phyloP scores from a whole-genome alignment of 2,113 vertebrate genomes.

The Oreotrochilus melanogaster region DNA sequence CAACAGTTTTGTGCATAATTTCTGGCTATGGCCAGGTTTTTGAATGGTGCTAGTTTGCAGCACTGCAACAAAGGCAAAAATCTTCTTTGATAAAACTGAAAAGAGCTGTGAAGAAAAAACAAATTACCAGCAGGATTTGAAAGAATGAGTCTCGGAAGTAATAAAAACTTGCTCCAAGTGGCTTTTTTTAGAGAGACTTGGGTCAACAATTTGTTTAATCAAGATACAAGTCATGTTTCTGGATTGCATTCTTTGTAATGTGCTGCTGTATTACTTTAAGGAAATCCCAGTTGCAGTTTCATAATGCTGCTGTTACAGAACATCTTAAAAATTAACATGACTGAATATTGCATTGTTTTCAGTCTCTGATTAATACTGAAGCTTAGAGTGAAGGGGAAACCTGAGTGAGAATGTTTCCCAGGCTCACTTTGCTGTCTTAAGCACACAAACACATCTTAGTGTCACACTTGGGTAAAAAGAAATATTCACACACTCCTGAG shows the following conservation, averaged over 20 bases:
- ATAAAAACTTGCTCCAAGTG: constrained; percentile 5
- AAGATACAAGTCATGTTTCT: background rate
- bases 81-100: background rate
- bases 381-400: background rate
- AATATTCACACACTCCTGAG: background rate
- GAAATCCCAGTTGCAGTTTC: background rate
- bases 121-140: background rate
- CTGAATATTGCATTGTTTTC: background rate
- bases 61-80: background rate
- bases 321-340: background rate
- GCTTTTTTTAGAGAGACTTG: background rate
- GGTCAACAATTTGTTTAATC: background rate
- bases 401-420: background rate
- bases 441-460: background rate
- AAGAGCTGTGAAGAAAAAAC: background rate
- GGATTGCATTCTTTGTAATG: background rate
- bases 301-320: background rate
- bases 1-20: background rate
- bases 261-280: background rate
- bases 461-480: background rate
- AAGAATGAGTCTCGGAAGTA: background rate
- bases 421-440: background rate
- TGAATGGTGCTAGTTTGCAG: background rate
- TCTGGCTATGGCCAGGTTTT: background rate
- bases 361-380: background rate